A percentile compares a stretch with the other conserved stretches of the same genome.
Conservation (phyloP, 2,888 invertebrate genomes). For the Aleiodes alternator region DNA sequence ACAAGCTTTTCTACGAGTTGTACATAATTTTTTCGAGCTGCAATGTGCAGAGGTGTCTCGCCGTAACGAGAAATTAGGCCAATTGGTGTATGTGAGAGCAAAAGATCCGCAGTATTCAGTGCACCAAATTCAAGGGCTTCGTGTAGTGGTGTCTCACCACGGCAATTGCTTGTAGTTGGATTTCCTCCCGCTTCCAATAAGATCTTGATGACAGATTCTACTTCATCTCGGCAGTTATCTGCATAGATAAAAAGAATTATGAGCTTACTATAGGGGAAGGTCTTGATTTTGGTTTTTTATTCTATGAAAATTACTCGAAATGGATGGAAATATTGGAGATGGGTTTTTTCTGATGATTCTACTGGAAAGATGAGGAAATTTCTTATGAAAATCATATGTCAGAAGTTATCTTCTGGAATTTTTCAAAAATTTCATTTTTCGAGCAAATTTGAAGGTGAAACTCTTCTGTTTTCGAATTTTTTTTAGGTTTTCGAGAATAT, state of each 20-base stretch:
- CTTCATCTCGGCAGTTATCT: constrained; percentile 63
- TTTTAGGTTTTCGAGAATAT: no score
- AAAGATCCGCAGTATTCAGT: constrained; percentile 62
- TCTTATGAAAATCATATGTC: no score
- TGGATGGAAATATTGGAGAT: no score
- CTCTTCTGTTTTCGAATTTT: no score
- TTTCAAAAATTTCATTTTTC: no score
- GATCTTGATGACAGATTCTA: constrained; percentile 64
- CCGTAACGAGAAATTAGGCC: constrained; percentile 68
- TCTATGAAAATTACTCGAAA: no score
- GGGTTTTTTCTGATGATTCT: no score
- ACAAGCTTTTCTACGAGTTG: constrained; percentile 65
- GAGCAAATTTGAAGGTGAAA: no score
- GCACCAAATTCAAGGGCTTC: constrained; percentile 67
- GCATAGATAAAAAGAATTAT: constrained; percentile 31
- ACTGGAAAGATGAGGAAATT: no score
- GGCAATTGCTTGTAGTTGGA: constrained; percentile 70
- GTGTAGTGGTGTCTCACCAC: constrained; percentile 72
- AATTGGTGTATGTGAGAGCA: constrained; percentile 61
- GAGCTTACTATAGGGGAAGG: not conserved
- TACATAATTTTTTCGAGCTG: constrained; percentile 68
- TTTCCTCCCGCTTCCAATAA: constrained; percentile 71
- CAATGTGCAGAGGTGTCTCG: constrained; percentile 72
- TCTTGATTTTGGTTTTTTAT: no score
- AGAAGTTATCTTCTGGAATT: no score